These are phyloP conservation scores for Geopemphigus sp. DNA, from an alignment of 1,140 invertebrate species.

Conservation along the genomic window DNA sequence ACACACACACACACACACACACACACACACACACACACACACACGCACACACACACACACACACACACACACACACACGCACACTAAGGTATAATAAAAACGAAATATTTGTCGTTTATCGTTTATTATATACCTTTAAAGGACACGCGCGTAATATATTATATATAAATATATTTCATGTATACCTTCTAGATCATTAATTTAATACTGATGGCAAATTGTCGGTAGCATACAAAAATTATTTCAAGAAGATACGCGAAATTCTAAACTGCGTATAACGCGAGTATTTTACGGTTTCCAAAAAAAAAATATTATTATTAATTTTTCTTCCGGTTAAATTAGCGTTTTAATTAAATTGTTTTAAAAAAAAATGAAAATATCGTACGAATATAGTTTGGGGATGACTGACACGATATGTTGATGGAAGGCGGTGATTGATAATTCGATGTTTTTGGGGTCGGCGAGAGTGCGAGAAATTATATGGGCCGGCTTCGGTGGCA, in stretches of 20 bases:
- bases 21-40: too few relatives aligned
- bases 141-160: too few relatives aligned
- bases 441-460: background rate
- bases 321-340: too few relatives aligned
- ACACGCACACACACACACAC: too few relatives aligned
- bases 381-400: background rate
- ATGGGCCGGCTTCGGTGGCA: background rate
- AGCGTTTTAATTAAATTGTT: too few relatives aligned
- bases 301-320: background rate
- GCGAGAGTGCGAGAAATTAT: background rate
- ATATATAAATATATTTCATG: background rate
- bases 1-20: too few relatives aligned
- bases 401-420: background rate
- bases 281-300: too few relatives aligned
- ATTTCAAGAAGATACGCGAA: background rate
- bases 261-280: background rate
- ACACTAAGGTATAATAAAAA: background rate
- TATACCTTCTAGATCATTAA: constrained; percentile 26
- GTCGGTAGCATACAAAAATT: background rate
- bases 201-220: constrained; percentile 46
- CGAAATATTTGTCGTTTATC: too few relatives aligned
- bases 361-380: too few relatives aligned
- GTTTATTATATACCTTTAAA: too few relatives aligned
- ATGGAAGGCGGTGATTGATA: background rate
- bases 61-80: background rate